Conservation (phyloP, 1,140 invertebrate species). For the Drosophila sturtevanti region DNA sequence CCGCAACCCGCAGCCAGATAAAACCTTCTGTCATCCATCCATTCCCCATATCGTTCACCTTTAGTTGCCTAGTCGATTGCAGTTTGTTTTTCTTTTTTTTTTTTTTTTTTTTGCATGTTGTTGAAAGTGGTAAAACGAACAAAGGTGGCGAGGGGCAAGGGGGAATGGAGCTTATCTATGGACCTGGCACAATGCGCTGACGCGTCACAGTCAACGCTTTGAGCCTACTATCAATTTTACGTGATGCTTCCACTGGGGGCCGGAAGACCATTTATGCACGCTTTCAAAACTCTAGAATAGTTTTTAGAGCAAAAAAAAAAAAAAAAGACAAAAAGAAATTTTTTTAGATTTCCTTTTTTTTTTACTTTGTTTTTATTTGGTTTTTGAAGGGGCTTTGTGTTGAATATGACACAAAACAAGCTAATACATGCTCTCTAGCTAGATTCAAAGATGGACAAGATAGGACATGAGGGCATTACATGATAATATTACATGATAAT, state of each 20-base stretch:
- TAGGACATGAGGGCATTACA: too few species aligned
- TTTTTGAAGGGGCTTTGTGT: constrained; percentile 44
- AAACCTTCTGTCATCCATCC: too few species aligned
- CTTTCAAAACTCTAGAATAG: too few species aligned
- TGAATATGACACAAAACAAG: constrained; percentile 69
- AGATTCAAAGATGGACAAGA: too few species aligned
- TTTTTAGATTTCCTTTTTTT: too few species aligned
- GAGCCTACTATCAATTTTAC: constrained; percentile 70
- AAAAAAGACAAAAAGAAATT: too few species aligned
- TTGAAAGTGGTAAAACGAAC: constrained; percentile 2
- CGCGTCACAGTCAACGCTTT: constrained; percentile 53
- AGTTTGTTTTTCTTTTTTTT: constrained; percentile 2
- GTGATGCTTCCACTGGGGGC: constrained; percentile 36
- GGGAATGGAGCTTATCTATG: constrained; percentile 40
- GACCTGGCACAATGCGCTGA: constrained; percentile 45
- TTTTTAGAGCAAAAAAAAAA: too few species aligned
- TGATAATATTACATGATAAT: too few species aligned
- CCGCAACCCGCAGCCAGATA: too few species aligned
- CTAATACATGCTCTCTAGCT: constrained; percentile 57
- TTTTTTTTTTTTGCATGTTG: constrained; percentile 6
- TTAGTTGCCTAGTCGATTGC: constrained; percentile 20
- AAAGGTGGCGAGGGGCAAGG: not conserved
- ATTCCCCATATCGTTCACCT: too few species aligned
- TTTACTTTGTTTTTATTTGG: too few species aligned
- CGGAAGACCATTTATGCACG: constrained; percentile 26